Evolutionary conservation across 2,888 invertebrate genomes (phyloP).

Genomic region (Steinernema hermaphroditum): DNA sequence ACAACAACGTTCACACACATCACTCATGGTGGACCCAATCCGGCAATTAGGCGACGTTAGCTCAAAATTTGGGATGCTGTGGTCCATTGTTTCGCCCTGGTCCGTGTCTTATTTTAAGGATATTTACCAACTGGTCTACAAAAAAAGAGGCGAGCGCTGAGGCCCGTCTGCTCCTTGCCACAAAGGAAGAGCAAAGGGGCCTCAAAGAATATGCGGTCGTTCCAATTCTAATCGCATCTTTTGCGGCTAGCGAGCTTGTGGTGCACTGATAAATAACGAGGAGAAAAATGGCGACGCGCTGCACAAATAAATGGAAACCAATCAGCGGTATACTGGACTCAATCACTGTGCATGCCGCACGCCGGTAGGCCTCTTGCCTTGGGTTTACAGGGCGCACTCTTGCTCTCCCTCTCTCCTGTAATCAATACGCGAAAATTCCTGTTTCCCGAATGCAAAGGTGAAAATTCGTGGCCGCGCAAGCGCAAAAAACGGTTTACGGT

Average conservation of each 20-base stretch:
- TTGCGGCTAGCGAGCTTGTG: background rate
- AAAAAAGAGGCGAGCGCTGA: too few species aligned
- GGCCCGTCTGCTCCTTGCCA: too few species aligned
- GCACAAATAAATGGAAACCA: background rate
- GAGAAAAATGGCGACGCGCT: background rate
- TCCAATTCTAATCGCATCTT: too few species aligned
- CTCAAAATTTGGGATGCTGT: background rate
- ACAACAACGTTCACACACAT: conserved; percentile 28
- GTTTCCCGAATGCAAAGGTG: conserved; percentile 19
- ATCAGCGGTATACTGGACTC: background rate
- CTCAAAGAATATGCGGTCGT: too few species aligned
- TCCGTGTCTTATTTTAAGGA: too few species aligned
- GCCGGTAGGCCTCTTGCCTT: background rate
- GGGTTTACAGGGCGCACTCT: conserved; percentile 14
- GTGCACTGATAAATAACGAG: background rate
- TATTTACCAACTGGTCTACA: too few species aligned
- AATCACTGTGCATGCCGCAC: conserved; percentile 3
- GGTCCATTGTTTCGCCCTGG: background rate
- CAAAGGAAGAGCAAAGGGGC: too few species aligned
- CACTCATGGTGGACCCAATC: conserved; percentile 21
- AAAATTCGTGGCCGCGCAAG: conserved; percentile 8
- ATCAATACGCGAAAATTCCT: conserved; percentile 30
- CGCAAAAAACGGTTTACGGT: conserved; percentile 25
- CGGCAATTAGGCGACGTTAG: conserved; percentile 13
- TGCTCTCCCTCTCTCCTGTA: conserved; percentile 25